These are phyloP conservation scores for Byasa hedistus DNA, from an alignment of 2,888 invertebrate genomes.

Conservation along the genomic window DNA sequence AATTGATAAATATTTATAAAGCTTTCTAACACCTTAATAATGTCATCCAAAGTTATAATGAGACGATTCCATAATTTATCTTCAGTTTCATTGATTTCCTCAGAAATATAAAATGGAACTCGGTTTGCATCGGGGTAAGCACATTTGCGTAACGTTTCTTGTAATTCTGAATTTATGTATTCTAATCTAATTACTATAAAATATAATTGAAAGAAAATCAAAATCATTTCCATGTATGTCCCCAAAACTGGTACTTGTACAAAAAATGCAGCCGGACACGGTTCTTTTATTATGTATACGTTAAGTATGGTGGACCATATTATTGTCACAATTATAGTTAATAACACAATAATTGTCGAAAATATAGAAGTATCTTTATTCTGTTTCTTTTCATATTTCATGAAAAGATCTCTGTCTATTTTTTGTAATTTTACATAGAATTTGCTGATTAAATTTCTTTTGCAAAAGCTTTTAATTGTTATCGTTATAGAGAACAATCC, in stretches of 20 bases:
- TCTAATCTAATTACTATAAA: constrained; percentile 44
- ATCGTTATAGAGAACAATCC: constrained; percentile 39
- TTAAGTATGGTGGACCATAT: constrained; percentile 40
- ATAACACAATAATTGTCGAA: constrained; percentile 26
- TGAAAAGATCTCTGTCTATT: constrained; percentile 50
- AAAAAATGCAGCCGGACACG: constrained; percentile 40
- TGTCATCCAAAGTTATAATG: constrained; percentile 2
- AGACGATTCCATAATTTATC: constrained; percentile 27
- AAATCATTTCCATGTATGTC: constrained; percentile 42
- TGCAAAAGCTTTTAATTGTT: constrained; percentile 41
- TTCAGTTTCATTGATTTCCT: constrained; percentile 5
- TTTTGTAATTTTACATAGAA: constrained; percentile 60
- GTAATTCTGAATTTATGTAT: constrained; percentile 44
- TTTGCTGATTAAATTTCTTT: constrained; percentile 38
- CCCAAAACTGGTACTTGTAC: constrained; percentile 37
- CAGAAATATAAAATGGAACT: constrained; percentile 10
- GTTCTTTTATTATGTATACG: constrained; percentile 36
- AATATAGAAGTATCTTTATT: constrained; percentile 41
- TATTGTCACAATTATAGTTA: constrained; percentile 25
- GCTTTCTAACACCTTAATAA: constrained; percentile 11
- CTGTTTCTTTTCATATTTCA: constrained; percentile 36
- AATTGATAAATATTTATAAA: constrained; percentile 42
- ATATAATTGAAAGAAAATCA: constrained; percentile 43
- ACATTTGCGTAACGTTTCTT: constrained; percentile 29
- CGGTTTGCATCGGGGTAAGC: neutral